phyloP scores from a whole-genome alignment of 2,797 vertebrate genomes.

The Sebastes nivosus region DNA sequence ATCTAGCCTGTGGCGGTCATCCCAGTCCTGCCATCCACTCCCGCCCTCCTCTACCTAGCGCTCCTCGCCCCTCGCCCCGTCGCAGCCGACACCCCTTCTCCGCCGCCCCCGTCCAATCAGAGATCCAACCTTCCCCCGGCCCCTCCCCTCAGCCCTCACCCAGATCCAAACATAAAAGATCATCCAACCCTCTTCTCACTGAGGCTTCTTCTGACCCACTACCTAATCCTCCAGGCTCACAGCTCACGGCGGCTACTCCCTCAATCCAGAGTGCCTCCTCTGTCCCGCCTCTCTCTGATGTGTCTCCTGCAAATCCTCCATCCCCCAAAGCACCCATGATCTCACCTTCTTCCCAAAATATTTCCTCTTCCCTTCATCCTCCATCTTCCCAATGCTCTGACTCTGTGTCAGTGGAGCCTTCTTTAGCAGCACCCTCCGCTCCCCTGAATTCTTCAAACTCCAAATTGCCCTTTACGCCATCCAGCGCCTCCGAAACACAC shows the following conservation, averaged over 20 bases:
- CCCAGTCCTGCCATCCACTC: conserved; percentile 47
- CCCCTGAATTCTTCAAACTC: background rate
- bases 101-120: conserved; percentile 46
- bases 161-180: conserved; percentile 63
- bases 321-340: background rate
- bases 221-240: conserved; percentile 12
- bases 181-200: background rate
- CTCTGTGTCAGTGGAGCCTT: background rate
- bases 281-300: conserved; percentile 11
- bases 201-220: conserved; percentile 13
- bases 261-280: conserved; percentile 13
- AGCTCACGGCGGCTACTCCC: background rate
- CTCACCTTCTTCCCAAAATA: background rate
- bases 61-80: conserved; percentile 67
- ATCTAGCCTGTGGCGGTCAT: conserved; percentile 53
- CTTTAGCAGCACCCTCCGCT: background rate
- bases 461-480: background rate
- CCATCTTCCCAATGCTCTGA: conserved; percentile 8
- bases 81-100: conserved; percentile 61
- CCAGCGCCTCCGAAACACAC: background rate
- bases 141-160: conserved; percentile 76
- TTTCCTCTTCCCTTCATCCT: background rate
- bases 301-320: conserved; percentile 5
- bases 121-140: conserved; percentile 44
- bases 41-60: conserved; percentile 73